Conservation (phyloP, 2,888 invertebrate genomes). For the Idaea biselata region DNA sequence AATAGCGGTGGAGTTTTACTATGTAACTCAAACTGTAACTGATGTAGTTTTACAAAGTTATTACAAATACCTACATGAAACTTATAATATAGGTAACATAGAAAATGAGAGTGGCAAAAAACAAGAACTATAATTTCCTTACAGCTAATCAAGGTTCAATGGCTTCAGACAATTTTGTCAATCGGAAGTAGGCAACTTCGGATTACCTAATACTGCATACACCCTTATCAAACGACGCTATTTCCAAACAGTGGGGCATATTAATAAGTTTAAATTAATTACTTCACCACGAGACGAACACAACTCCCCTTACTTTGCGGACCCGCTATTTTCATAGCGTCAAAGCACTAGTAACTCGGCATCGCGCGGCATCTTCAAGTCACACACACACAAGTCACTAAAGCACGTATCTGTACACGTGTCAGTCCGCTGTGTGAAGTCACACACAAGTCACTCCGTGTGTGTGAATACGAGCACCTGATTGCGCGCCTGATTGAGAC, state of each 20-base stretch:
- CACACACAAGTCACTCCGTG: conserved; percentile 33
- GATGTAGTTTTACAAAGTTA: not conserved
- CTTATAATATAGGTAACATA: too few species aligned
- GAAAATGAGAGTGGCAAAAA: too few species aligned
- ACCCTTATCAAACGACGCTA: not conserved
- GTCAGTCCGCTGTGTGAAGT: conserved; percentile 31
- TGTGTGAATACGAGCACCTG: conserved; percentile 70
- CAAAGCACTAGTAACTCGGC: conserved; percentile 30
- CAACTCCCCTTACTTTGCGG: not conserved
- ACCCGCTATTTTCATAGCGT: conserved; percentile 40
- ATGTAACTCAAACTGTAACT: not conserved
- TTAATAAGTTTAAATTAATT: not conserved
- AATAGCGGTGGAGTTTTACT: not conserved
- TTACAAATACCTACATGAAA: too few species aligned
- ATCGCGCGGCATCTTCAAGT: not conserved
- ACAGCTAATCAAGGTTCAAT: too few species aligned
- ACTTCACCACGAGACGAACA: not conserved
- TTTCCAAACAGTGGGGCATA: not conserved
- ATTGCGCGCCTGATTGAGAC: conserved; percentile 68
- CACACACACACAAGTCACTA: conserved; percentile 5
- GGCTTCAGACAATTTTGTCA: not conserved
- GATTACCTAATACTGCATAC: not conserved
- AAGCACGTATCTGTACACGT: not conserved
- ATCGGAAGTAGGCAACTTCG: not conserved
- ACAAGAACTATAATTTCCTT: too few species aligned